phyloP scores from a whole-genome alignment of 2,888 invertebrate species.

The Erpobdella octoculata region DNA sequence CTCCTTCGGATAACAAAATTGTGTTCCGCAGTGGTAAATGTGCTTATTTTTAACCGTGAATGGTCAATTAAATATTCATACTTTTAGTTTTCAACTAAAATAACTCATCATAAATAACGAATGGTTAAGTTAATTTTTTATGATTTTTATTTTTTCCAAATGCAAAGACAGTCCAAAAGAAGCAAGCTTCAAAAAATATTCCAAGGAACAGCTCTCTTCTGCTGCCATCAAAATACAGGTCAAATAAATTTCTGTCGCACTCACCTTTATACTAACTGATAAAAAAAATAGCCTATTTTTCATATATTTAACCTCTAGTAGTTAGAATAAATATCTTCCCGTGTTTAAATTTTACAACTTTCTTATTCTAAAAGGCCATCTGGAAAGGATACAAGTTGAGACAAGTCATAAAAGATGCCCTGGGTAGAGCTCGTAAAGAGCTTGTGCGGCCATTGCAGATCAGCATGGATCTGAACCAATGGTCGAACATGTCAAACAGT shows the following conservation, averaged over 20 bases:
- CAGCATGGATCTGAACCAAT: neutral
- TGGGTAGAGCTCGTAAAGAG: neutral
- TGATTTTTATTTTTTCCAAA: neutral
- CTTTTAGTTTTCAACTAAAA: no score
- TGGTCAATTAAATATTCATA: neutral
- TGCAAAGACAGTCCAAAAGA: no score
- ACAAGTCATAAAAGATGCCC: neutral
- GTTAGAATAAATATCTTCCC: neutral
- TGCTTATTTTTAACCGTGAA: neutral
- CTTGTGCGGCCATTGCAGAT: neutral
- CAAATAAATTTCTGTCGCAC: neutral
- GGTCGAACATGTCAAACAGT: neutral
- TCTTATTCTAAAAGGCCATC: neutral
- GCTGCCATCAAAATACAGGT: constrained; percentile 6
- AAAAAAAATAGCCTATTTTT: neutral
- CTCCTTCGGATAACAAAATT: neutral
- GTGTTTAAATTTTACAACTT: no score
- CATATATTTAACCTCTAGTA: neutral
- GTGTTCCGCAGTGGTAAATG: neutral
- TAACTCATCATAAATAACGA: neutral
- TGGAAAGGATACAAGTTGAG: neutral
- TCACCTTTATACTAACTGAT: neutral
- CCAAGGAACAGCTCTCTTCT: neutral
- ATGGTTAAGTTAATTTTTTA: neutral
- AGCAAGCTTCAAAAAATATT: no score